Evolutionary conservation across 2,888 invertebrate genomes (phyloP), one percentile per base, ranked within the genome.

Genomic region (Melipona beecheii): DNA sequence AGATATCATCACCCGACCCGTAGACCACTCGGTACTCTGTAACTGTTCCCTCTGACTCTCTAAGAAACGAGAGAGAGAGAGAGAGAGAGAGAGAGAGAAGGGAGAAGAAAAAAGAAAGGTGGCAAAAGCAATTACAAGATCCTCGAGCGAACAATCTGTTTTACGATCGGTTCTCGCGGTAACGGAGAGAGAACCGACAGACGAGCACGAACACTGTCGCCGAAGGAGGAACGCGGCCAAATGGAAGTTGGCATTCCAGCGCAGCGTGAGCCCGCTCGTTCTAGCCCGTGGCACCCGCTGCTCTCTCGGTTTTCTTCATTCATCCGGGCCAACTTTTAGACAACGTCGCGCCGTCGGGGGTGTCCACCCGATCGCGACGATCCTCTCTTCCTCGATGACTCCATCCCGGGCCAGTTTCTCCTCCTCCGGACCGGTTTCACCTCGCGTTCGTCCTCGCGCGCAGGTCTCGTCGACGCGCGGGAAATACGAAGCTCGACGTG

Each of bases 181-280:
- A 66, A 52, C 52, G 21, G 65, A 27, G 43, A 68, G n/a, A 52
- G 19, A 27, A 36, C 27, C 56, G 50, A 66, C 62, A 58, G 70
- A 49, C 56, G 84, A 62, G 70, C 60, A 65, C 15, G 54, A 84
- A 73, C 82, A 88, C 79, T 89, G 88, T 87, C 86, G 81, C 81
- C 43, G 78, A 80, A 66, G 75, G 81, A 72, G 85, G 79, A 89
- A 85, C 82, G 72, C 52, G 74, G 77, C 87, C 77, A 86, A 88
- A 87, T 87, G 90, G 87, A 90, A 86, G 86, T 87, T 79, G 86
- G 82, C 91, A 91, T 91, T 91, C 91, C 90, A 71, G 88, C 91
- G 64, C 91, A 91, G 91, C 91, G 75, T 87, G 91, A 83, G 86
- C 71, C 74, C 70, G 60, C 77, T 85, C 82, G 83, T 86, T 77